These are phyloP conservation scores for Reinhardtius hippoglossoides DNA, from an alignment of 2,113 vertebrate species.

Conservation along the genomic window DNA sequence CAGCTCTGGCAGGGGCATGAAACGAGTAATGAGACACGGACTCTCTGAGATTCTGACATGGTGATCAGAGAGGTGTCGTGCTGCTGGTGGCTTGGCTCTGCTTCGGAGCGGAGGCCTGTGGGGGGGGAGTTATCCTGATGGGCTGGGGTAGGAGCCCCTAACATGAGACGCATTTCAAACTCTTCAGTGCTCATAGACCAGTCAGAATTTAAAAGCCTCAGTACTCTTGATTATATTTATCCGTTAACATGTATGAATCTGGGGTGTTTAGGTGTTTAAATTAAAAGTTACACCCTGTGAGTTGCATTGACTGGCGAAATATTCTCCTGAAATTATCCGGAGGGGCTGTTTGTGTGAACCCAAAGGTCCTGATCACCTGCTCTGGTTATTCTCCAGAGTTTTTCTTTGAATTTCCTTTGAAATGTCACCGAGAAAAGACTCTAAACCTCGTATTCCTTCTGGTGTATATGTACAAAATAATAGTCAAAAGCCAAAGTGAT, in stretches of 20 bases:
- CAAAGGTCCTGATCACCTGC: too few species aligned
- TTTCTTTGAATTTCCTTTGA: too few species aligned
- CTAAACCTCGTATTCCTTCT: too few species aligned
- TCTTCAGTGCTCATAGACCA: background rate
- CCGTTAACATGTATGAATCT: background rate
- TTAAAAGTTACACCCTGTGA: too few species aligned
- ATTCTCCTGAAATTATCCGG: background rate
- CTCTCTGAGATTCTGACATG: conserved; percentile 57
- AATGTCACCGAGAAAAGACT: too few species aligned
- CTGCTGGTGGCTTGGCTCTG: conserved; percentile 61
- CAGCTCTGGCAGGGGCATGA: conserved; percentile 67
- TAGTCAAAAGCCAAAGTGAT: too few species aligned
- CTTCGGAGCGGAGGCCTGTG: conserved; percentile 45
- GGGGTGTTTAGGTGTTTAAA: too few species aligned
- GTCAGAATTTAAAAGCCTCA: background rate
- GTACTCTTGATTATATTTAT: background rate
- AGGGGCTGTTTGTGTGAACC: too few species aligned
- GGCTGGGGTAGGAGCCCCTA: conserved; percentile 19
- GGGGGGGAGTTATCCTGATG: conserved; percentile 49
- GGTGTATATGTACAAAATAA: background rate
- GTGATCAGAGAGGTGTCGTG: conserved; percentile 75
- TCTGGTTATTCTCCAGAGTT: too few species aligned
- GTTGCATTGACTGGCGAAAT: too few species aligned
- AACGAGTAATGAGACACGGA: conserved; percentile 76
- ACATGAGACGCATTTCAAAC: conserved; percentile 1